Conservation (phyloP, 1,140 invertebrate species). For the Lasaia peninsularis region DNA sequence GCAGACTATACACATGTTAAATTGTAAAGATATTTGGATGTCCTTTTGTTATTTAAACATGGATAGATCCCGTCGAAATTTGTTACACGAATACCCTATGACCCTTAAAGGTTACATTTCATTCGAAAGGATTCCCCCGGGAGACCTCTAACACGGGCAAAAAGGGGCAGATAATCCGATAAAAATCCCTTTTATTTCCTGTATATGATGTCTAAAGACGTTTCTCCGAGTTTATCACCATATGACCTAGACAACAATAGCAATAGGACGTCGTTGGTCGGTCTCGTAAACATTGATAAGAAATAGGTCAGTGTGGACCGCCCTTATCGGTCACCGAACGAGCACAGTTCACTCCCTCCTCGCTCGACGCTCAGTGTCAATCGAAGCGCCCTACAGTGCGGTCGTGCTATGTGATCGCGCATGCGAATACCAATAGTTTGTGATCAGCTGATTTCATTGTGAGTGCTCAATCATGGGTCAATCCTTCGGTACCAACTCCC, state of each 20-base stretch:
- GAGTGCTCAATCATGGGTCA: conserved; percentile 53
- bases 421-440: conserved; percentile 25
- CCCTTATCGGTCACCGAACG: conserved; percentile 51
- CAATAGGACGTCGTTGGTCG: not conserved
- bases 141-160: no score
- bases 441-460: conserved; percentile 28
- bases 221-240: not conserved
- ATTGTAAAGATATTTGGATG: no score
- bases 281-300: conserved; percentile 28
- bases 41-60: no score
- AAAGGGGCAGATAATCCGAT: no score
- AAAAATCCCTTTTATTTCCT: no score
- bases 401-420: conserved; percentile 32
- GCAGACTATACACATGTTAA: no score
- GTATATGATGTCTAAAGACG: not conserved
- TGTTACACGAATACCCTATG: no score
- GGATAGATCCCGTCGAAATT: no score
- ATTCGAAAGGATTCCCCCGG: no score
- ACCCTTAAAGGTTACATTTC: no score
- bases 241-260: conserved; percentile 21
- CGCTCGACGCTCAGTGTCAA: conserved; percentile 27
- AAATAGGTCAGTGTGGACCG: conserved; percentile 37
- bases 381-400: conserved; percentile 32
- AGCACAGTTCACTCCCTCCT: conserved; percentile 6
- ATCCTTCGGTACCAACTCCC: conserved; percentile 59